These are phyloP conservation scores for Aythya baeri DNA, from an alignment of 2,113 vertebrate species.

Conservation along the genomic window DNA sequence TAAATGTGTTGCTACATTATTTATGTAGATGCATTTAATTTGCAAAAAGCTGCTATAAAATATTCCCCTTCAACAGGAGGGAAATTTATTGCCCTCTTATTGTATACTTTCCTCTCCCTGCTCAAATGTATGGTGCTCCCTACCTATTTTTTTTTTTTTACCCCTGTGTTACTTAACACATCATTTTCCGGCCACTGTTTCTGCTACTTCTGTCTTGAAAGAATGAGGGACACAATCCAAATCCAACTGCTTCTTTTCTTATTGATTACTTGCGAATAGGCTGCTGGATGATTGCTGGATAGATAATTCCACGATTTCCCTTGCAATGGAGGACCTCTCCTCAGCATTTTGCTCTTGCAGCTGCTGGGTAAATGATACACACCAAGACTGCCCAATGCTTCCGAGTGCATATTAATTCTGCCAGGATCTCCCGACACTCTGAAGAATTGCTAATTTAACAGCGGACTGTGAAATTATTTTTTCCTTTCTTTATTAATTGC, in stretches of 20 bases:
- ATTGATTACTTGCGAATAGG: slow-evolving; percentile 29
- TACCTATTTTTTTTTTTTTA: background rate
- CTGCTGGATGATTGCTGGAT: slow-evolving; percentile 2
- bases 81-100: slow-evolving; percentile 54
- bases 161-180: background rate
- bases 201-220: slow-evolving; percentile 17
- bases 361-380: slow-evolving; percentile 33
- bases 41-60: slow-evolving; percentile 57
- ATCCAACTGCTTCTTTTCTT: slow-evolving; percentile 8
- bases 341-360: slow-evolving; percentile 32
- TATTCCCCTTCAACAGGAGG: background rate
- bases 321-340: background rate
- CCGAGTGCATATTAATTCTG: slow-evolving; percentile 41
- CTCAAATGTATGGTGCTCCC: background rate
- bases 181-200: slow-evolving; percentile 12
- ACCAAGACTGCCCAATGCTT: slow-evolving; percentile 18
- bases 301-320: slow-evolving; percentile 29
- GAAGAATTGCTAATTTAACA: slow-evolving; percentile 67
- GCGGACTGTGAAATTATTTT: slow-evolving; percentile 62
- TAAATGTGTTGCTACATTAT: slow-evolving; percentile 26
- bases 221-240: slow-evolving; percentile 8
- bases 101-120: background rate
- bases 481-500: slow-evolving; percentile 60
- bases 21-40: slow-evolving; percentile 55
- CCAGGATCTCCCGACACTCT: slow-evolving; percentile 25